Base-by-base conservation (phyloP, 2,888 invertebrate species). In the Prionchulus punctatus region DNA sequence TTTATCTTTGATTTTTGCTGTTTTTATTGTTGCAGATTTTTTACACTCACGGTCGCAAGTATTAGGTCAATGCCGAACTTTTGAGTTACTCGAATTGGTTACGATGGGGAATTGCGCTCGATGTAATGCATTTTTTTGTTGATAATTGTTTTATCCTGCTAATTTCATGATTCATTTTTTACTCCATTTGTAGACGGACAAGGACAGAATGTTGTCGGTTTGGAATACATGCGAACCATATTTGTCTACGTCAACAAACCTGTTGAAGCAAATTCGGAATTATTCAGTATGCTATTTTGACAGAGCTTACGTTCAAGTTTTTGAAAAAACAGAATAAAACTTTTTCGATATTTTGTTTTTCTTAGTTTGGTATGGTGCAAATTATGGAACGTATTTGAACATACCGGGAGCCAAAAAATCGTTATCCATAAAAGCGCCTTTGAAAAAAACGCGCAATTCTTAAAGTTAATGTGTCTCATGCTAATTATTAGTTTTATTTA, bases 171-270 rank as follows among this genome's bases (percentile, higher is more conserved):
- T n/a, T n/a, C n/a, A n/a, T n/a, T n/a, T n/a, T n/a, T n/a, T n/a
- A n/a, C n/a, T n/a, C n/a, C n/a, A n/a, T n/a, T n/a, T n/a, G n/a
- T 36, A 7, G 12, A 36, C 7, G 36, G 18, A 7, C 36, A 36
- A 36, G 50, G 28, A 49, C 50, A 49, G 21, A 49, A 49, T 21
- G 28, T 49, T 26, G 30, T 49, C 27, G 27, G 50, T 30, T 26
- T 49, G 4, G 12, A n/a, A 30, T 49, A 49, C 30, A 4, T 3
- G 12, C 12, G 30, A 7, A 26, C 7, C 4, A 49, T 49, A 7
- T 49, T 18, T 21, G 26, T 28, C 30, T 26, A 28, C 50, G 23
- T 30, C 7, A 28, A 28, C 21, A 26, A 23, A 7, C 50, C 28
- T 21, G 28, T 49, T 28, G 4, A n/a, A 7, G 45, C 45, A 7